Conservation (phyloP, 1,140 invertebrate genomes). For the Oscheius sp. region DNA sequence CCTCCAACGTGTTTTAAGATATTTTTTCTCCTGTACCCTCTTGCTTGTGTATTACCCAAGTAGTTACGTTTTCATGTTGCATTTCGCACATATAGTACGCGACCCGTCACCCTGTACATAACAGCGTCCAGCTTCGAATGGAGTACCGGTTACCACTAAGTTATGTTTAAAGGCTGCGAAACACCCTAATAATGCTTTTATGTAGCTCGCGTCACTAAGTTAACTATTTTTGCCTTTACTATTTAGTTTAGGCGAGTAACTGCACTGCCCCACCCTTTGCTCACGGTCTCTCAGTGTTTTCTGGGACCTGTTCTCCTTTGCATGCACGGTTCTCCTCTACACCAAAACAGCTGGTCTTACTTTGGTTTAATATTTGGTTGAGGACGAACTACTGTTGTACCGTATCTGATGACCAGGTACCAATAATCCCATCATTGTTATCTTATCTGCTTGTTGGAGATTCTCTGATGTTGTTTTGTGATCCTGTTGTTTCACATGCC, state of each 20-base stretch:
- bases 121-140: not conserved
- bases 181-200: not conserved
- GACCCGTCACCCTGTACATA: constrained; percentile 3
- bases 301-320: constrained; percentile 4
- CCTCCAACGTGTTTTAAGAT: not conserved
- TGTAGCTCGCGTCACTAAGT: not conserved
- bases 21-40: not conserved
- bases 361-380: constrained; percentile 12
- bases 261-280: not conserved
- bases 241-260: not conserved
- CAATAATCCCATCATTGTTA: not conserved
- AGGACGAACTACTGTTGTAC: constrained; percentile 13
- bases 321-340: not conserved
- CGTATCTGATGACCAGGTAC: constrained; percentile 15
- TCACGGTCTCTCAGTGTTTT: not conserved
- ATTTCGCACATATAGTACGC: not conserved
- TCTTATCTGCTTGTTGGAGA: constrained; percentile 7
- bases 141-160: too few species aligned
- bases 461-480: not conserved
- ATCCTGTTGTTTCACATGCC: constrained; percentile 21
- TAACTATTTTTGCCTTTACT: not conserved
- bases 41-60: not conserved
- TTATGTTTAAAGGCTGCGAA: not conserved
- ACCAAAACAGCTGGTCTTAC: constrained; percentile 4
- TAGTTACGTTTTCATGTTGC: not conserved